Percentiles rank a stretch among this genome's conserved stretches.
These are phyloP conservation scores for Simalia tracyae DNA, from an alignment of 2,797 vertebrate species.

Conservation along the genomic window DNA sequence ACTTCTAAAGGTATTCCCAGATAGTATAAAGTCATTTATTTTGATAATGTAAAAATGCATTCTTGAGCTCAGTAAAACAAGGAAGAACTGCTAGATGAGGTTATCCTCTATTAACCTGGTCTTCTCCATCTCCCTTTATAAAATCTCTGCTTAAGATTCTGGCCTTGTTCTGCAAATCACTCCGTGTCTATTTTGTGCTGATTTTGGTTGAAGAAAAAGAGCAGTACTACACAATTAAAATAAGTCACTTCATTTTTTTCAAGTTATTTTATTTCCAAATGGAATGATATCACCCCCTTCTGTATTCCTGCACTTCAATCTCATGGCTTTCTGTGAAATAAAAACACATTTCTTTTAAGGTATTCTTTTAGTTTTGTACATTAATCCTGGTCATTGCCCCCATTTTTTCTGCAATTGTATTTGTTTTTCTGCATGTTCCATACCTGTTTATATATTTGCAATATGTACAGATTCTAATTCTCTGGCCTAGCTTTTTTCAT, in stretches of 20 bases:
- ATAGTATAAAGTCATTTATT: background rate
- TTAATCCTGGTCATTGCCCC: background rate
- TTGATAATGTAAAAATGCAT: background rate
- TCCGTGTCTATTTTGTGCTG: background rate
- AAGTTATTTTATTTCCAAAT: background rate
- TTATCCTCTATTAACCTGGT: slow-evolving; percentile 15
- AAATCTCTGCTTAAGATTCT: slow-evolving; percentile 3
- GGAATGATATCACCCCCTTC: accelerated
- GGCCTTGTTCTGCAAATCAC: background rate
- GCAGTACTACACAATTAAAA: background rate
- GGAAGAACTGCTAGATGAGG: slow-evolving; percentile 5
- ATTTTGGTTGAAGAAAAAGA: background rate
- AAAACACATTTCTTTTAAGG: background rate
- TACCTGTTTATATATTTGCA: background rate
- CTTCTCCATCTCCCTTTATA: background rate
- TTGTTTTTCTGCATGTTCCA: background rate
- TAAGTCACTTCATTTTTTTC: background rate
- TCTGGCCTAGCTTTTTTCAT: background rate
- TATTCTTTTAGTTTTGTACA: slow-evolving; percentile 2
- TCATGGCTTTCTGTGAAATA: slow-evolving; percentile 8
- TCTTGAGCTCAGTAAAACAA: background rate
- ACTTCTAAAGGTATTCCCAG: background rate
- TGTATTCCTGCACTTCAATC: background rate
- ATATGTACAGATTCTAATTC: background rate
- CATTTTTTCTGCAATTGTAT: background rate